A percentile compares a stretch with the other conserved stretches of the same genome.
These are phyloP conservation scores for Spilosoma lubricipeda DNA, from an alignment of 2,888 invertebrate species.

Conservation along the genomic window DNA sequence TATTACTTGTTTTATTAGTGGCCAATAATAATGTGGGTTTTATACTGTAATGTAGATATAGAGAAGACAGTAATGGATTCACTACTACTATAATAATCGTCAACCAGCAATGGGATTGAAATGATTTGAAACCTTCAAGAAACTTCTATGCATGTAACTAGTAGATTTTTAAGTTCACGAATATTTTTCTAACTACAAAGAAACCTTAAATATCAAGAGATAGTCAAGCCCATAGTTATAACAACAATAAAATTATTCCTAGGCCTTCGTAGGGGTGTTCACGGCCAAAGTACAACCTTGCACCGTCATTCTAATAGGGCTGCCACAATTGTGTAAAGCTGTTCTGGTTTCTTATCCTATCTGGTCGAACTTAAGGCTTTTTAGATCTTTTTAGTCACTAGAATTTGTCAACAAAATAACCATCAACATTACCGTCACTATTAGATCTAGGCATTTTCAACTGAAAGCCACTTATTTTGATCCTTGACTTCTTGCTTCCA, in stretches of 20 bases:
- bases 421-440: no score
- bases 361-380: neutral
- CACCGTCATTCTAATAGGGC: constrained; percentile 20
- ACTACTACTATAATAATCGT: no score
- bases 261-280: constrained; percentile 27
- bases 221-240: constrained; percentile 4
- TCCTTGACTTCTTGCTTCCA: no score
- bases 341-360: neutral
- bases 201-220: neutral
- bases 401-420: neutral
- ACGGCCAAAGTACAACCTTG: constrained; percentile 42
- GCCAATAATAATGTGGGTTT: neutral
- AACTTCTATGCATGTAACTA: neutral
- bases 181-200: neutral
- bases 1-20: neutral
- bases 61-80: no score
- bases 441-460: no score
- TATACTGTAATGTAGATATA: neutral
- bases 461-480: no score
- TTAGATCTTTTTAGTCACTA: neutral
- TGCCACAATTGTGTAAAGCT: neutral
- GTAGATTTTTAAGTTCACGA: neutral
- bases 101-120: neutral
- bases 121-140: neutral
- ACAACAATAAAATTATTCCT: constrained; percentile 20